Conservation (phyloP, 2,797 vertebrate genomes). For the Neoniphon sammara region DNA sequence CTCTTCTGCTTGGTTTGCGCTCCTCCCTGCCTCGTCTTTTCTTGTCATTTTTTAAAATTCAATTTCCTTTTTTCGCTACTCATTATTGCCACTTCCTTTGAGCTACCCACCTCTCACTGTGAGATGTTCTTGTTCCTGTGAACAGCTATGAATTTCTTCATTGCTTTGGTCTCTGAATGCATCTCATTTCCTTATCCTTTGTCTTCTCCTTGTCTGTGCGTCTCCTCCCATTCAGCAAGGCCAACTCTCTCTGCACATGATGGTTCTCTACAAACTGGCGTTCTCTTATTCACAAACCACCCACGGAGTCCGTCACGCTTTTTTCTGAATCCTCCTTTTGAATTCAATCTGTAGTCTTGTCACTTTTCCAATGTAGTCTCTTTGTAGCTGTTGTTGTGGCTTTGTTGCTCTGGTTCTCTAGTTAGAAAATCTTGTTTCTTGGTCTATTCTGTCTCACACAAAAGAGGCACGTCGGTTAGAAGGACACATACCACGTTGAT, state of each 20-base stretch:
- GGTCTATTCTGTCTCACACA: too few species aligned
- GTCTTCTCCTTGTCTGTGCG: not conserved
- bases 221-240: too few species aligned
- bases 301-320: conserved; percentile 11
- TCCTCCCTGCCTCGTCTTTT: not conserved
- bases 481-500: not conserved
- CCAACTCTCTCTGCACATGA: not conserved
- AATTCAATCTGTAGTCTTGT: conserved; percentile 27
- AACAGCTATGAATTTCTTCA: not conserved
- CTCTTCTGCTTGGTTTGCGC: not conserved
- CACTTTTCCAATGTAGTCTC: not conserved
- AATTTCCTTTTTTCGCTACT: not conserved
- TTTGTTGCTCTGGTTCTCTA: not conserved
- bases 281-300: conserved; percentile 19
- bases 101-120: too few species aligned
- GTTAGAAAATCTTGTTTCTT: not conserved
- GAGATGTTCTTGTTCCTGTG: not conserved
- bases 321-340: conserved; percentile 16
- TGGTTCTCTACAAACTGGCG: not conserved
- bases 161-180: not conserved
- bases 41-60: too few species aligned
- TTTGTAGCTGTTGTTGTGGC: not conserved
- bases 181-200: not conserved
- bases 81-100: not conserved
- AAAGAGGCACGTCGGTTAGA: not conserved